A percentile compares a stretch with the other conserved stretches of the same genome.
Conservation (phyloP, 2,797 vertebrate species). For the Perodicticus potto region DNA sequence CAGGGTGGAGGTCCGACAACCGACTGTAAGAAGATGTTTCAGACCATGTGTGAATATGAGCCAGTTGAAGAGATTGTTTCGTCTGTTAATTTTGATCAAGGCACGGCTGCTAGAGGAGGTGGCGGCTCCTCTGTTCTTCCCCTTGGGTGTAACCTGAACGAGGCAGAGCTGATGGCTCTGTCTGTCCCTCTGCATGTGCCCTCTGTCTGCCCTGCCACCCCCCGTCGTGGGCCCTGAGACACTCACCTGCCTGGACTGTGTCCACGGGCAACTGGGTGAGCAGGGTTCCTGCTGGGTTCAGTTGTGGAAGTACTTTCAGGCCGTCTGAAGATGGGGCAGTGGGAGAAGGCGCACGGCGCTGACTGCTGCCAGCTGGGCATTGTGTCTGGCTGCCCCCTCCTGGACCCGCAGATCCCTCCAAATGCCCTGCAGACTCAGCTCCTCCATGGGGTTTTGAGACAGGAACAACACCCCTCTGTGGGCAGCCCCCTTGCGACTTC, state of each 20-base stretch:
- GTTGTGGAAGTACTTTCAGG: rapidly evolving
- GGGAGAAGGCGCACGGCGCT: background rate
- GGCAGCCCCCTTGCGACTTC: background rate
- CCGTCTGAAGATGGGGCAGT: rapidly evolving
- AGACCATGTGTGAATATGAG: background rate
- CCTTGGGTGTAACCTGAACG: background rate
- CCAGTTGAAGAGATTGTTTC: background rate
- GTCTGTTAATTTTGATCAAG: background rate
- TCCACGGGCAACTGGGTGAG: background rate
- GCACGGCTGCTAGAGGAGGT: rapidly evolving
- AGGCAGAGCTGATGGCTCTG: background rate
- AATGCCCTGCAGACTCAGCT: too few relatives aligned
- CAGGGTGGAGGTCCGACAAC: too few relatives aligned
- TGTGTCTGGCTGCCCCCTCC: background rate
- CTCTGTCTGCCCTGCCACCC: background rate
- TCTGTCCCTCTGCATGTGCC: background rate
- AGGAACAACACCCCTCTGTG: background rate
- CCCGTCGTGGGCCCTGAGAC: background rate
- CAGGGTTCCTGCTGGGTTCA: background rate
- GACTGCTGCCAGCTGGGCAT: rapidly evolving
- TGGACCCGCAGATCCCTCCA: background rate
- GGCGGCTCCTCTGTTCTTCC: background rate
- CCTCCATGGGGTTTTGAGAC: background rate
- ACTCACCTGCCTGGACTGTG: too few relatives aligned
- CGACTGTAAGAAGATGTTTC: background rate